Evolutionary conservation across 1,140 invertebrate genomes (phyloP).

Genomic region (Drosophila bocki): DNA sequence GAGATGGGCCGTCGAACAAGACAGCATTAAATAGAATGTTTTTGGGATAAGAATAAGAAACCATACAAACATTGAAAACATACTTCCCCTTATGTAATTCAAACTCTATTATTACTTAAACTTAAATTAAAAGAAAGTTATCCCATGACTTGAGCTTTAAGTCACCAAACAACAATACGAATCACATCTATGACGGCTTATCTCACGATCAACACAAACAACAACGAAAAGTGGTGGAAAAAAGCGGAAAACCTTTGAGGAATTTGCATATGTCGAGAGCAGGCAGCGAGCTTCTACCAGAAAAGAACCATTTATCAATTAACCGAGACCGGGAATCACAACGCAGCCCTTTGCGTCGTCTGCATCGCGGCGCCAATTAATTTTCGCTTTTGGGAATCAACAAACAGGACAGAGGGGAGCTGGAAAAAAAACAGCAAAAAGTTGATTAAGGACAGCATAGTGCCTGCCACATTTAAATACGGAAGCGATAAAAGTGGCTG

Average conservation of each 20-base stretch:
- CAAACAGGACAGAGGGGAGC: slow-evolving; percentile 22
- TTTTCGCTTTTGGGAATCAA: slow-evolving; percentile 71
- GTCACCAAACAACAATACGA: slow-evolving; percentile 1
- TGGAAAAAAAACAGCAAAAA: slow-evolving; percentile 54
- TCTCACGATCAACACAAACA: slow-evolving; percentile 15
- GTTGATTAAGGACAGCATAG: slow-evolving; percentile 64
- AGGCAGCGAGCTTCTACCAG: slow-evolving; percentile 7
- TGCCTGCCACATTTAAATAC: slow-evolving; percentile 54
- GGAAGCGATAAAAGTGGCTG: slow-evolving; percentile 74
- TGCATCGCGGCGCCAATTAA: slow-evolving; percentile 67
- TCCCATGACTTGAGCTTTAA: background rate
- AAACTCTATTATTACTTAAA: background rate
- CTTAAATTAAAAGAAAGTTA: background rate
- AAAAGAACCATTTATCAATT: slow-evolving; percentile 70
- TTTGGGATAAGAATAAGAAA: too few species aligned
- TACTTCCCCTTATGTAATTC: background rate
- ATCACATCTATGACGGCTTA: slow-evolving; percentile 28
- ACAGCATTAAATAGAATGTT: too few species aligned
- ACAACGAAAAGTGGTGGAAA: background rate
- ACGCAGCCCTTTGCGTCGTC: slow-evolving; percentile 30
- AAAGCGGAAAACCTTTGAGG: slow-evolving; percentile 3
- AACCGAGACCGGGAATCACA: slow-evolving; percentile 58
- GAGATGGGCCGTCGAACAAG: too few species aligned
- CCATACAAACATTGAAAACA: too few species aligned
- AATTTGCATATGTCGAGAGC: slow-evolving; percentile 53